Percentiles rank a stretch among this genome's conserved stretches.
Conservation (phyloP, 2,888 invertebrate species). For the Liposcelis brunnea region DNA sequence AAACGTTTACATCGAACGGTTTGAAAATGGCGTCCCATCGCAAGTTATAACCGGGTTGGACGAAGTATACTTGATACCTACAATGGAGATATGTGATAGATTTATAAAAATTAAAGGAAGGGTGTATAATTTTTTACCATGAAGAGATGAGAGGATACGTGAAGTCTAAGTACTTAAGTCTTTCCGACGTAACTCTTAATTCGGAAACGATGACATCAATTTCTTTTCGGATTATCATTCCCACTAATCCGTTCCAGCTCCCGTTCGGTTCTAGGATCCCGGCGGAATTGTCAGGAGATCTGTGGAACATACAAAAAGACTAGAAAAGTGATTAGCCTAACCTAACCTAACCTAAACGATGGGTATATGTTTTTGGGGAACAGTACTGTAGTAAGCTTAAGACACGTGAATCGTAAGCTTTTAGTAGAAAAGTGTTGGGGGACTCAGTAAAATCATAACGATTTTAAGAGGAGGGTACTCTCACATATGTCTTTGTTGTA, state of each 20-base stretch:
- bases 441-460: too few relatives aligned
- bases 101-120: too few relatives aligned
- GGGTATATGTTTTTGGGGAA: too few relatives aligned
- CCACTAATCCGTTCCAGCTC: slow-evolving; percentile 4
- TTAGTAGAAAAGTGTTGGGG: too few relatives aligned
- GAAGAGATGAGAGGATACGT: neutral
- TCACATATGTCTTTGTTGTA: too few relatives aligned
- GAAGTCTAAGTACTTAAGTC: neutral
- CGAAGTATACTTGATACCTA: slow-evolving; percentile 5
- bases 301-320: neutral
- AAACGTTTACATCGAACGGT: neutral
- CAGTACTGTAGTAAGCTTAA: too few relatives aligned
- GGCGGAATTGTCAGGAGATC: neutral
- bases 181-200: neutral
- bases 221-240: neutral
- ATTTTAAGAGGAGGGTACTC: too few relatives aligned
- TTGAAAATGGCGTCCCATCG: neutral
- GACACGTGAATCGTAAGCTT: too few relatives aligned
- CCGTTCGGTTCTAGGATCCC: neutral
- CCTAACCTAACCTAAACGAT: too few relatives aligned
- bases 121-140: too few relatives aligned
- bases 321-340: too few relatives aligned
- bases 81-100: too few relatives aligned
- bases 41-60: neutral
- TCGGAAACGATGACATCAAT: slow-evolving; percentile 5